phyloP scores from a whole-genome alignment of 2,797 vertebrate genomes.

The Clarias pachynema region DNA sequence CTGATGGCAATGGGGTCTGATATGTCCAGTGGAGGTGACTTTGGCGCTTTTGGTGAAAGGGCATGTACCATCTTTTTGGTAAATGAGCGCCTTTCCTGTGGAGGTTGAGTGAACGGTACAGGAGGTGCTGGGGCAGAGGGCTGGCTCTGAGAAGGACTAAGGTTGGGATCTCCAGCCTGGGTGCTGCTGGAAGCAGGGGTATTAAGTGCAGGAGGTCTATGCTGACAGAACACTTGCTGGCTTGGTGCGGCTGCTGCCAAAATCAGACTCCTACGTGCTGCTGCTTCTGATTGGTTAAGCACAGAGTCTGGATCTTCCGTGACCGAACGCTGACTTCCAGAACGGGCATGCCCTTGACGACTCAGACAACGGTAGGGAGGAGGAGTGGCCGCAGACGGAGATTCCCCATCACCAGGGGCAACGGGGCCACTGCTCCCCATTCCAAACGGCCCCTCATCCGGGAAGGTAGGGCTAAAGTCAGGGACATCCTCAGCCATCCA shows the following conservation, averaged over 20 bases:
- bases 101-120: slow-evolving; percentile 43
- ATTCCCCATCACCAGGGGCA: slow-evolving; percentile 53
- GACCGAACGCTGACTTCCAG: slow-evolving; percentile 62
- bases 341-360: slow-evolving; percentile 59
- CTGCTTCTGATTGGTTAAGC: slow-evolving; percentile 66
- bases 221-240: slow-evolving; percentile 65
- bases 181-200: slow-evolving; percentile 59
- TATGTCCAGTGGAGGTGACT: slow-evolving; percentile 72
- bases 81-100: slow-evolving; percentile 65
- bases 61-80: slow-evolving; percentile 66
- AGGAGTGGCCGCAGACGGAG: slow-evolving; percentile 60
- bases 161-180: slow-evolving; percentile 44
- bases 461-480: slow-evolving; percentile 76
- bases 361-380: slow-evolving; percentile 75
- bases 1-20: slow-evolving; percentile 76
- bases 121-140: slow-evolving; percentile 38
- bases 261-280: slow-evolving; percentile 64
- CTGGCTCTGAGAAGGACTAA: slow-evolving; percentile 63
- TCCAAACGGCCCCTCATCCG: slow-evolving; percentile 65
- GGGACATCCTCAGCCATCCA: slow-evolving; percentile 74
- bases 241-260: slow-evolving; percentile 61
- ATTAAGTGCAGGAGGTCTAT: slow-evolving; percentile 53
- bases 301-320: slow-evolving; percentile 69
- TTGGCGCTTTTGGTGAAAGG: slow-evolving; percentile 60
- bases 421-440: slow-evolving; percentile 61